Conservation (phyloP, 2,797 vertebrate species). For the Dendrocincla fuliginosa region DNA sequence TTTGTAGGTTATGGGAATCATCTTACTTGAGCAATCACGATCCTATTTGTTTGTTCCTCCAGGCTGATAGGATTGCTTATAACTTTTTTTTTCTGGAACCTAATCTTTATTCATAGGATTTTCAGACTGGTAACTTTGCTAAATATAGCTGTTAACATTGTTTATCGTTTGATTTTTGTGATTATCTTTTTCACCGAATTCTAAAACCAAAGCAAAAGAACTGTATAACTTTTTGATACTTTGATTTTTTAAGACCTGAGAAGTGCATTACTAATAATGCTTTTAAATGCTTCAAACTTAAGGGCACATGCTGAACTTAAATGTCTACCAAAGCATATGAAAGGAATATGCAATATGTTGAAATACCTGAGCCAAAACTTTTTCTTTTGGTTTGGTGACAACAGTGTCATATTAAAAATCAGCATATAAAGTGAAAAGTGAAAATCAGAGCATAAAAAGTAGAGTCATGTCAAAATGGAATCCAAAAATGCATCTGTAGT, state of each 20-base stretch:
- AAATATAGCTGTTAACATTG: neutral
- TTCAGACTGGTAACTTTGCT: neutral
- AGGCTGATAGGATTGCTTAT: neutral
- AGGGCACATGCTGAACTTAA: neutral
- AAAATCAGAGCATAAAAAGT: neutral
- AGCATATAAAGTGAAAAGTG: neutral
- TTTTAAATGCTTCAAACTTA: neutral
- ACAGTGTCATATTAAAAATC: neutral
- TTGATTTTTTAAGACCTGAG: neutral
- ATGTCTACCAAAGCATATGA: neutral
- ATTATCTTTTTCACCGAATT: neutral
- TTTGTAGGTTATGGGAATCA: neutral
- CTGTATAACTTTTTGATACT: neutral
- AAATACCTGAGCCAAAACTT: neutral
- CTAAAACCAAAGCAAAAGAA: neutral
- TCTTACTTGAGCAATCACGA: neutral
- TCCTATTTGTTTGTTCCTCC: conserved; percentile 22
- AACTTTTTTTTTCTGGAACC: neutral
- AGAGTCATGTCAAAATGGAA: neutral
- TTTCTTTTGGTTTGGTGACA: neutral
- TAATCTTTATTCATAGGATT: conserved; percentile 38
- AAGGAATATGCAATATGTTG: neutral
- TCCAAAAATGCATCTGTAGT: neutral
- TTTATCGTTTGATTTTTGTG: neutral
- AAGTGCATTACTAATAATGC: neutral